phyloP scores from a whole-genome alignment of 2,797 vertebrate species.

The Pantherophis vulpinus region DNA sequence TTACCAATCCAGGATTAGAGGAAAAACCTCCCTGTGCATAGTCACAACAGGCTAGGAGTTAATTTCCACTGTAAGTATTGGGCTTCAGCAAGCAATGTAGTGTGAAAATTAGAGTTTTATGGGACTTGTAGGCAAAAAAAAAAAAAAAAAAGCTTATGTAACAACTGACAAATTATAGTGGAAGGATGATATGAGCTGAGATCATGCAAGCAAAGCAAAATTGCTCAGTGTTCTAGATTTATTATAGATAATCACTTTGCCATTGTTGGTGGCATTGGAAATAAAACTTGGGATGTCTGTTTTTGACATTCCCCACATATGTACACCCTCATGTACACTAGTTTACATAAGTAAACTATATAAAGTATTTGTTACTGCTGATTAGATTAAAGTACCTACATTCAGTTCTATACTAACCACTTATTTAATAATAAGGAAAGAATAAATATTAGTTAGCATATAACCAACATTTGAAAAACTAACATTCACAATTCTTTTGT shows the following conservation, averaged over 20 bases:
- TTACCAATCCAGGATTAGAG: neutral
- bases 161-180: neutral
- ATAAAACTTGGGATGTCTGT: neutral
- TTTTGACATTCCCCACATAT: neutral
- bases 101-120: neutral
- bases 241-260: neutral
- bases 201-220: neutral
- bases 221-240: neutral
- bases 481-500: slow-evolving; percentile 17
- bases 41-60: neutral
- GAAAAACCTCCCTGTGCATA: neutral
- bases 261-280: neutral
- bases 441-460: neutral
- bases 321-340: neutral
- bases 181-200: neutral
- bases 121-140: neutral
- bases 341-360: neutral
- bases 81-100: neutral
- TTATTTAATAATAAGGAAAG: neutral
- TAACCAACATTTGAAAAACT: neutral
- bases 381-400: neutral
- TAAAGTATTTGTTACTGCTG: neutral
- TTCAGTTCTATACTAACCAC: neutral
- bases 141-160: neutral
- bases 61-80: neutral